These are phyloP conservation scores for Mormyrus proboscirostris DNA, from an alignment of 2,797 vertebrate species.

Conservation along the genomic window DNA sequence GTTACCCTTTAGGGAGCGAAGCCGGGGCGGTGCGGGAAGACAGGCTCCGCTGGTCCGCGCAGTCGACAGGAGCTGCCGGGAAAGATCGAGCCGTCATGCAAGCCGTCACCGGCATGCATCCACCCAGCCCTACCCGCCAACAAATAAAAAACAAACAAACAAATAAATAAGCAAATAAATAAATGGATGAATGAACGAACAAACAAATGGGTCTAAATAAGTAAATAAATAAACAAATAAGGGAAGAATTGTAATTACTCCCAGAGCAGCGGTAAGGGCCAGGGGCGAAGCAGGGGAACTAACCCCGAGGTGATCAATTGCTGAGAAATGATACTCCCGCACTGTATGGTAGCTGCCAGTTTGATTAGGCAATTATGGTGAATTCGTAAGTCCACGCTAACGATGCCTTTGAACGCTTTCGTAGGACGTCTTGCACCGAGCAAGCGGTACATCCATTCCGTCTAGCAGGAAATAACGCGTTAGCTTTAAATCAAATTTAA, in stretches of 20 bases:
- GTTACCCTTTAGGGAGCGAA: not conserved
- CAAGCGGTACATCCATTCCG: not conserved
- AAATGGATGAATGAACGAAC: not conserved
- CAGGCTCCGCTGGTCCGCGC: not conserved
- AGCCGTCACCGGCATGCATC: slow-evolving; percentile 19
- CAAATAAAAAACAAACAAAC: not conserved
- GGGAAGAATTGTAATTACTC: slow-evolving; percentile 12
- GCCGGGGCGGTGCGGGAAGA: not conserved
- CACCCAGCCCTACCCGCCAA: not conserved
- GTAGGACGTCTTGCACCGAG: not conserved
- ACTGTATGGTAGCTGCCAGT: not conserved
- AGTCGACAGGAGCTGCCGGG: slow-evolving; percentile 5
- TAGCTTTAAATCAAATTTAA: not conserved
- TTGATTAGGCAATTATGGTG: not conserved
- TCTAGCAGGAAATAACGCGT: not conserved
- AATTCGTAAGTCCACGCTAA: not conserved
- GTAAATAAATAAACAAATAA: not conserved
- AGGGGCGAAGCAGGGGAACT: not conserved
- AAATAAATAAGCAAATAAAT: not conserved
- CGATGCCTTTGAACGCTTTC: not conserved
- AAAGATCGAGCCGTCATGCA: slow-evolving; percentile 21
- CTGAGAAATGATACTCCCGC: not conserved
- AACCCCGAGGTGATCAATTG: not conserved
- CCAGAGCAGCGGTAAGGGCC: not conserved
- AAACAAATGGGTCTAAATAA: not conserved